Percentiles rank a stretch among this genome's conserved stretches.
These are phyloP conservation scores for Apocrypta bakeri DNA, from an alignment of 1,140 invertebrate genomes.

Conservation along the genomic window DNA sequence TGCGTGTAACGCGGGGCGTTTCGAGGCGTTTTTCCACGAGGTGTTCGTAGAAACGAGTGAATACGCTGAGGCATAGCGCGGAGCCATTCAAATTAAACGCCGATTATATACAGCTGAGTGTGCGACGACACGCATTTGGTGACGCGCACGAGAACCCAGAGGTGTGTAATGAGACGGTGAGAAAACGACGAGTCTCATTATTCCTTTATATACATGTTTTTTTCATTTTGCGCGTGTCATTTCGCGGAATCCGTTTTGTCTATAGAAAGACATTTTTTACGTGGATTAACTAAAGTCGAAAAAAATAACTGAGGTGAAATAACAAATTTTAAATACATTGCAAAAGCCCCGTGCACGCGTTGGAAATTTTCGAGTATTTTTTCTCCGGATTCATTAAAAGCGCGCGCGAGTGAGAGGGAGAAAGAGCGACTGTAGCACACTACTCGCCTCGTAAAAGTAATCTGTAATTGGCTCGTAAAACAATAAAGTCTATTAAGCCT, in stretches of 20 bases:
- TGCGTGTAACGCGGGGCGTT: constrained; percentile 48
- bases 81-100: neutral
- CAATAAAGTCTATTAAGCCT: constrained; percentile 69
- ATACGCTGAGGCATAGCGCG: neutral
- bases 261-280: no score
- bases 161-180: neutral
- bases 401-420: no score
- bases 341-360: neutral
- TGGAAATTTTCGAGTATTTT: constrained; percentile 59
- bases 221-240: neutral
- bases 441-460: constrained; percentile 66
- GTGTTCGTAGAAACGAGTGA: constrained; percentile 1
- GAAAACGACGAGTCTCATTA: neutral
- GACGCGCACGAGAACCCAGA: neutral
- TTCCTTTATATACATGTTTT: neutral
- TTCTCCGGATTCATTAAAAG: constrained; percentile 64
- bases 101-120: neutral
- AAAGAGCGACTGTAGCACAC: constrained; percentile 46
- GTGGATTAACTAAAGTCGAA: neutral
- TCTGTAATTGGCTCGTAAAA: constrained; percentile 72
- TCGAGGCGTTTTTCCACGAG: neutral
- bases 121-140: neutral
- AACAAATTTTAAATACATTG: neutral
- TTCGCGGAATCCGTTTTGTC: neutral
- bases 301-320: neutral